These are phyloP conservation scores for Campopleginae sp. DNA, from an alignment of 2,888 invertebrate genomes.

Conservation along the genomic window DNA sequence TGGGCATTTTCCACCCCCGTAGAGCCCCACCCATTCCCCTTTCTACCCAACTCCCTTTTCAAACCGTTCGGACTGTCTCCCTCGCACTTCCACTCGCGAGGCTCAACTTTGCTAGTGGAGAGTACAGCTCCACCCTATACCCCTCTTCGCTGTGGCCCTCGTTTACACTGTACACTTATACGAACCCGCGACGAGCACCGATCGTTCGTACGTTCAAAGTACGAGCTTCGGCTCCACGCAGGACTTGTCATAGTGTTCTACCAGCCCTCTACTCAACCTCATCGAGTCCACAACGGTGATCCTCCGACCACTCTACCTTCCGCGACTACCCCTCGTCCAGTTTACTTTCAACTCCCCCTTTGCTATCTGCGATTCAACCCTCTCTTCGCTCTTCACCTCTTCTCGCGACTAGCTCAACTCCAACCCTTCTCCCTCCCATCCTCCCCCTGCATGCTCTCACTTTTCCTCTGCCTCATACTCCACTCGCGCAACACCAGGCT, in stretches of 20 bases:
- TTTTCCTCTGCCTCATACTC: constrained; percentile 29
- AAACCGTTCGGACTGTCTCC: constrained; percentile 53
- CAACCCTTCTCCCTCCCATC: background rate
- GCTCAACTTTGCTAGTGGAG: constrained; percentile 47
- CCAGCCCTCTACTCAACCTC: constrained; percentile 68
- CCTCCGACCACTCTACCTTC: constrained; percentile 61
- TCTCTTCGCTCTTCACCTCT: constrained; percentile 50
- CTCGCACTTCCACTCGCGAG: constrained; percentile 60
- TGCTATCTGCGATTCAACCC: constrained; percentile 48
- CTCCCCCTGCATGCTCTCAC: constrained; percentile 54
- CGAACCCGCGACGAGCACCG: constrained; percentile 59
- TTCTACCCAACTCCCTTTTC: constrained; percentile 34
- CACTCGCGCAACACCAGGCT: constrained; percentile 60
- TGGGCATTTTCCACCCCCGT: constrained; percentile 76
- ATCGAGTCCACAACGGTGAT: constrained; percentile 63
- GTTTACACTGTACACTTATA: constrained; percentile 67
- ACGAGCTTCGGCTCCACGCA: constrained; percentile 73
- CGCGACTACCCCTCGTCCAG: constrained; percentile 53
- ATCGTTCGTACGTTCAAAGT: constrained; percentile 74
- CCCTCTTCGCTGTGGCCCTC: constrained; percentile 44
- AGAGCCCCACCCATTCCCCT: constrained; percentile 33
- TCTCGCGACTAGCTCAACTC: constrained; percentile 27
- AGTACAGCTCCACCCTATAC: constrained; percentile 59
- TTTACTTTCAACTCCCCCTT: constrained; percentile 59
- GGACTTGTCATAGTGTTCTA: constrained; percentile 71